A percentile compares a stretch with the other conserved stretches of the same genome.
phyloP scores from a whole-genome alignment of 2,888 invertebrate species.

The Aporophyla lueneburgensis region DNA sequence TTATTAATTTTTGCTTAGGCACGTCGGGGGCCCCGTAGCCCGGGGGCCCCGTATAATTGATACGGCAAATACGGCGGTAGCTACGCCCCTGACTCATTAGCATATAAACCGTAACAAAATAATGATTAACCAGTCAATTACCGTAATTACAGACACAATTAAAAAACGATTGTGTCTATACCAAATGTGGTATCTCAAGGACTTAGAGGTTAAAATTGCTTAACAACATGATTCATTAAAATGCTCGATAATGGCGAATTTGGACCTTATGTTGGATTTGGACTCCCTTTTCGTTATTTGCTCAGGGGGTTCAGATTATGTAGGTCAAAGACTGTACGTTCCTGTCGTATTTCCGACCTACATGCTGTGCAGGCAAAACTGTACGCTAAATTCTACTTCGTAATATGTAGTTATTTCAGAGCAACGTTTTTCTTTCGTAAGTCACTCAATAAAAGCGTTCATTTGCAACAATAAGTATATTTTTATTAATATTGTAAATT shows the following conservation, averaged over 20 bases:
- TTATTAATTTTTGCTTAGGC: too few relatives aligned
- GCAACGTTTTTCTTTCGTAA: background rate
- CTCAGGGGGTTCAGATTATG: background rate
- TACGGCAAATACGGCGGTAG: too few relatives aligned
- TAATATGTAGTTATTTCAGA: background rate
- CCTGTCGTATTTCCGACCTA: background rate
- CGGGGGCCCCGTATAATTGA: too few relatives aligned
- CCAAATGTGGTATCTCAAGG: too few relatives aligned
- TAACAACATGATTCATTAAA: background rate
- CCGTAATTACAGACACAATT: too few relatives aligned
- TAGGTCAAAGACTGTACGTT: background rate
- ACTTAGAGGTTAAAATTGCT: background rate
- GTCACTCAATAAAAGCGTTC: conserved; percentile 36
- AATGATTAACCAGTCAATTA: too few relatives aligned
- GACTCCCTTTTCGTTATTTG: background rate
- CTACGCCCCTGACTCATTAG: too few relatives aligned
- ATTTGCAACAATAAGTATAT: conserved; percentile 54
- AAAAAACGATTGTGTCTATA: too few relatives aligned
- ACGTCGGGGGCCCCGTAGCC: too few relatives aligned
- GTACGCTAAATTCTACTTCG: background rate
- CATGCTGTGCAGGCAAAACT: background rate
- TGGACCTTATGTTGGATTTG: background rate
- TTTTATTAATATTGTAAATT: conserved; percentile 58
- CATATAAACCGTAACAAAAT: too few relatives aligned
- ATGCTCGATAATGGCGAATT: background rate